A percentile compares a stretch with the other conserved stretches of the same genome.
Conservation (phyloP, 2,113 vertebrate genomes). For the Melospiza melodia region DNA sequence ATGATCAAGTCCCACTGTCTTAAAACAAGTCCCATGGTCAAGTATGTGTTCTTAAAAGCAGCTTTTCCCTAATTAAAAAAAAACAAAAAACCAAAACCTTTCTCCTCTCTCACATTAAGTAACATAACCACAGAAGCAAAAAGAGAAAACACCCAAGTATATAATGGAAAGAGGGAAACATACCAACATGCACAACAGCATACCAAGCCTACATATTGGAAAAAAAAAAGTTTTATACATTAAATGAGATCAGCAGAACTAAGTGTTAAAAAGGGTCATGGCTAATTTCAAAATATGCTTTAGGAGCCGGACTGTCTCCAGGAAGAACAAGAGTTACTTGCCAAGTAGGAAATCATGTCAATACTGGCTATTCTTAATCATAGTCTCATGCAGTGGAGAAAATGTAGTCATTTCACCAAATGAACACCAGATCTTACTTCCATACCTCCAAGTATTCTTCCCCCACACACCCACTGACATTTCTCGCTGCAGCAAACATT, state of each 20-base stretch:
- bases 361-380: background rate
- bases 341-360: conserved; percentile 39
- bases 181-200: background rate
- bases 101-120: background rate
- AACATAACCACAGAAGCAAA: background rate
- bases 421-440: background rate
- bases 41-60: background rate
- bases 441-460: background rate
- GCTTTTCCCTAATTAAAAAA: background rate
- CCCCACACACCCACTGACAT: background rate
- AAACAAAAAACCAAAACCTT: background rate
- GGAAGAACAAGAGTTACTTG: conserved; percentile 20
- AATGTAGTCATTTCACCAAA: conserved; percentile 5
- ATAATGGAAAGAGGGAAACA: conserved; percentile 18
- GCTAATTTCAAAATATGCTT: conserved; percentile 1
- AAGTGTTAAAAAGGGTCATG: background rate
- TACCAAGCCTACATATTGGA: background rate
- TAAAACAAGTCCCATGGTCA: background rate
- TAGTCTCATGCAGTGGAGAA: background rate
- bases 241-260: conserved; percentile 30
- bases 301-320: background rate
- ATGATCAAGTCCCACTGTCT: background rate
- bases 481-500: background rate
- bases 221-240: background rate
- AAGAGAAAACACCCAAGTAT: background rate